Evolutionary conservation across 2,888 invertebrate genomes (phyloP), one percentile per base, ranked within the genome.

Genomic region (Pterostichus niger): DNA sequence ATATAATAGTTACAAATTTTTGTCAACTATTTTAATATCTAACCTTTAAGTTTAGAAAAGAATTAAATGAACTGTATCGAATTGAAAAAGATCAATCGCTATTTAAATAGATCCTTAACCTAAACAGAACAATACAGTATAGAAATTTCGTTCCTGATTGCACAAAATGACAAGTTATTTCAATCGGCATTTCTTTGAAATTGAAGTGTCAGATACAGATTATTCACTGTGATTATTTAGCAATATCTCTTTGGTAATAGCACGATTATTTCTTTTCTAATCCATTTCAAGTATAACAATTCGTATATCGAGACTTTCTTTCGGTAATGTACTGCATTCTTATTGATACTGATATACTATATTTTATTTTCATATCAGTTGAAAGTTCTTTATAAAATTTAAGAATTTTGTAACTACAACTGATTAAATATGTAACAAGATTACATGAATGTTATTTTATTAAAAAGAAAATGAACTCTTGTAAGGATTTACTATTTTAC

Each of bases 131-230:
- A 64, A 64, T 35, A 64, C 33, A 33, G 33, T 13, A 64, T 64
- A 64, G 33, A 64, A 40, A 35, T 31, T 13, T 61, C 35, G 35
- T 35, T 40, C 40, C n/a, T n/a, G 64, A 64, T 64, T 64, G 64
- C 64, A 64, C 13, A 64, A 59, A 40, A 35, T 64, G 64, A 64
- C 64, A 64, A 49, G 49, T 40, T 49, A 64, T 64, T 64, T 33
- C 35, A 64, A n/a, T 64, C 64, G 64, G 64, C 64, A 31, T 40
- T 11, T 64, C 64, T 64, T 64, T 64, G 64, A 64, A 64, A 49
- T 49, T 11, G 6, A 49, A 35, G 35, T 13, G 64, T 64, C 64
- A 64, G 64, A 64, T 64, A 64, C 35, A 31, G 33, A 64, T 31
- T 64, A 64, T 64, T 64, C n/a, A n/a, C 49, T 33, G n/a, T 33